Base-by-base conservation (phyloP, 2,888 invertebrate genomes). In the Volucella inanis region DNA sequence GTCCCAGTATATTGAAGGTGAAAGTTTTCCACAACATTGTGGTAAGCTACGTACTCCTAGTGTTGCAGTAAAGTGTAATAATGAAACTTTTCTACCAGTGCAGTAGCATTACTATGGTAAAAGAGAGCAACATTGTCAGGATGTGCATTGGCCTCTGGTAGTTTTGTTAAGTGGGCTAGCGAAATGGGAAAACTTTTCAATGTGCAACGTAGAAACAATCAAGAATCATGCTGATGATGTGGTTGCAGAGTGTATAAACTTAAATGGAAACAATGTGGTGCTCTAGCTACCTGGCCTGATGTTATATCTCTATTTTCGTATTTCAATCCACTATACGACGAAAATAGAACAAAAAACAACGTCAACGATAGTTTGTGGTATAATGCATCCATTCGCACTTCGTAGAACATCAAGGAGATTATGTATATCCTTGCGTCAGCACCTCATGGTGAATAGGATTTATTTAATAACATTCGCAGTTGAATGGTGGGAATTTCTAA, bases 111-210 rank as follows among this genome's bases (percentile, higher is more conserved):
- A 67, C 61, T 38, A n/a, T n/a, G n/a, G n/a, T n/a, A 31, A 59
- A 68, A 54, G 68, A 50, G 67, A 61, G 22, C 38, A 52, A n/a
- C 61, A 59, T 68, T 68, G 76, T 61, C 76, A 76, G 61, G 76
- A 76, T 68, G 68, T 76, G 61, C 76, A 76, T 61, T 76, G 76
- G 68, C 76, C 76, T 67, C 61, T 54, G 52, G 76, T 52, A 55
- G 68, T 68, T 50, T 45, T 31, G 59, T 71, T 61, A 71, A 71
- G 71, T 71, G 71, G 64, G 54, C 76, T 61, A 77, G 68, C 22
- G 54, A 68, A 78, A 78, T 78, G 78, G 78, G 52, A 78, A 78
- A 78, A 78, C 78, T 78, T 78, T 78, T 59, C 71, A 78, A 71
- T 78, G 50, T 65, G 71, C 64, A 45, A 65, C 71, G 64, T 71